Conservation (phyloP, 2,888 invertebrate genomes). For the Lycaena phlaeas region DNA sequence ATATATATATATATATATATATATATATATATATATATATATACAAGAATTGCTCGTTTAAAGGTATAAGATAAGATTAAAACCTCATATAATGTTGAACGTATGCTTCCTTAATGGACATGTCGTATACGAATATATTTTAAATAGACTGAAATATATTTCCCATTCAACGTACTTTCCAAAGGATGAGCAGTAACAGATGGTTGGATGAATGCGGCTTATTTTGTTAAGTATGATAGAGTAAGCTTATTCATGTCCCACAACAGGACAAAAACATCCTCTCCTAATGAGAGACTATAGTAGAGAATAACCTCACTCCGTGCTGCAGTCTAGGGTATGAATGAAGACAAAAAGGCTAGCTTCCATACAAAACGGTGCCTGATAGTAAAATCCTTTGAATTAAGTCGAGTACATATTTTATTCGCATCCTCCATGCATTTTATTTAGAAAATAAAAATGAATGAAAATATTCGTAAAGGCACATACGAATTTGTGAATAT, state of each 20-base stretch:
- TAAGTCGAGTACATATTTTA: constrained; percentile 10
- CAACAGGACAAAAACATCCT: constrained; percentile 10
- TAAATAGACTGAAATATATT: too few relatives aligned
- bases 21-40: too few relatives aligned
- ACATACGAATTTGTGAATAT: constrained; percentile 4
- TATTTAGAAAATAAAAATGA: constrained; percentile 10
- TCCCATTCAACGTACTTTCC: too few relatives aligned
- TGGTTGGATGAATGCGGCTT: constrained; percentile 10
- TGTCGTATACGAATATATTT: too few relatives aligned
- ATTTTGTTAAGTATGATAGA: constrained; percentile 11
- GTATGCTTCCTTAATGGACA: too few relatives aligned
- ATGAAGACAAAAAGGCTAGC: constrained; percentile 10
- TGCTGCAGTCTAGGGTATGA: constrained; percentile 5
- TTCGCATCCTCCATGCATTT: constrained; percentile 9
- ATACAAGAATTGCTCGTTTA: too few relatives aligned
- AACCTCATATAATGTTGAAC: too few relatives aligned
- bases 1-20: too few relatives aligned
- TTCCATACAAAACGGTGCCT: constrained; percentile 11
- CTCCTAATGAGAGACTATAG: constrained; percentile 8
- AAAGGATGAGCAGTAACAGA: neutral
- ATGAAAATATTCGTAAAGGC: constrained; percentile 5
- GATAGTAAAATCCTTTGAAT: constrained; percentile 12
- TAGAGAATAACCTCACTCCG: constrained; percentile 5
- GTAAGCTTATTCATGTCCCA: constrained; percentile 11
- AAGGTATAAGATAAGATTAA: too few relatives aligned